These are phyloP conservation scores for Salvelinus sp. DNA, from an alignment of 2,113 vertebrate genomes.

Conservation along the genomic window DNA sequence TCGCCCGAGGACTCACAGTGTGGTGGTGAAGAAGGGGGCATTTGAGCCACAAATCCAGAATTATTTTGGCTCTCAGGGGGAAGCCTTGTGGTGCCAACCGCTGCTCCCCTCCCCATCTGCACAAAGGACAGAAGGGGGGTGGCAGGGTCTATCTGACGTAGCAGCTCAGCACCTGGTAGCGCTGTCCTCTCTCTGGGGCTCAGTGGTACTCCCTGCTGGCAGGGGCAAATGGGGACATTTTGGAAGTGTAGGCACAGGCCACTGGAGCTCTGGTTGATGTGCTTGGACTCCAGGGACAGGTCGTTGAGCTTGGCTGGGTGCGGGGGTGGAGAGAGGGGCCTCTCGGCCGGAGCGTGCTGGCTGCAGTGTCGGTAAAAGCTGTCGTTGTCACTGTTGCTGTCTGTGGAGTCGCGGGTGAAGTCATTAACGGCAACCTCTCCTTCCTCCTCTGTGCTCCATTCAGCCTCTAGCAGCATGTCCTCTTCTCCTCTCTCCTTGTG, in stretches of 20 bases:
- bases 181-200: conserved; percentile 1
- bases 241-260: conserved; percentile 4
- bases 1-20: conserved; percentile 31
- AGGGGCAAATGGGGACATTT: conserved; percentile 10
- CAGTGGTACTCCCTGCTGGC: conserved; percentile 38
- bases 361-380: background rate
- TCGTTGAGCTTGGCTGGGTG: conserved; percentile 29
- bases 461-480: conserved; percentile 23
- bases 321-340: conserved; percentile 66
- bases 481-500: conserved; percentile 17
- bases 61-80: conserved; percentile 3
- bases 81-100: background rate
- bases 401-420: conserved; percentile 25
- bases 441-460: conserved; percentile 55
- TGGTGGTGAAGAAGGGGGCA: conserved; percentile 1
- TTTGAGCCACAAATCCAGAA: conserved; percentile 14
- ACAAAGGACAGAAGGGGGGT: background rate
- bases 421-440: conserved; percentile 21
- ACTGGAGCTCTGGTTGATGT: conserved; percentile 21
- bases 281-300: conserved; percentile 40
- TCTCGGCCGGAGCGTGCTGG: conserved; percentile 64
- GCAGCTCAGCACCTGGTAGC: conserved; percentile 4
- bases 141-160: background rate
- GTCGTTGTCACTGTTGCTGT: conserved; percentile 31
- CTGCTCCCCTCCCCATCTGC: too few relatives aligned